Evolutionary conservation across 2,797 vertebrate genomes (phyloP), one percentile per base, ranked within the genome.

Genomic region (Cuniculus paca): DNA sequence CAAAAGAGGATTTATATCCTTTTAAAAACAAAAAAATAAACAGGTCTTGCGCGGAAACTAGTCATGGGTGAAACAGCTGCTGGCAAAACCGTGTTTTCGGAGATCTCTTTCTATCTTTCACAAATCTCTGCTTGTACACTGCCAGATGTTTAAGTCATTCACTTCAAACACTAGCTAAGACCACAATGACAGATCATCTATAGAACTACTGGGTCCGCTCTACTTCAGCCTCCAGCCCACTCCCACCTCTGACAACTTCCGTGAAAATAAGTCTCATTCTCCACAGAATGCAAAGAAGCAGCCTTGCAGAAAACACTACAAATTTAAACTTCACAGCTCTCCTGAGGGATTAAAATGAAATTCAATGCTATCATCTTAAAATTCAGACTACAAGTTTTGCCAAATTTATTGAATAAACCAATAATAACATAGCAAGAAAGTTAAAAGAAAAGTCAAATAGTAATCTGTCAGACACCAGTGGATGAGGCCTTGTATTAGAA

Each of bases 371-470:
- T 24, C 36, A 91, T 54, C 42, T 91, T 88, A 81, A 36, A 95
- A 93, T 39, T 74, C 26, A 63, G 65, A 88, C 61, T 24, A 60
- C 8, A 24, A 48, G 91, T 54, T 24, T 61, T 63, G 50, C 1
- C 70, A 74, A 79, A 74, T 42, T 72, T 60, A 34, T 17, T 80
- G 75, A 96, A 48, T 68, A 78, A 70, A 83, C n/a, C 81, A 48
- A 79, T 19, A 88, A 6, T 45, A 87, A 92, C 26, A 87, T 0
- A 5, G 36, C 6, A 48, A 75, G 45, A 63, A 80, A n/a, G 5
- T 60, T 58, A 63, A 77, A 77, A 74, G 50, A 24, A 14, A 84
- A 90, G 58, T 50, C 28, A 48, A 60, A 75, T 4, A 78, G 50
- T 52, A 45, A 12, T 31, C 54, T 48, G 6, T 36, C 60, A 70